Evolutionary conservation across 2,797 vertebrate genomes (phyloP).

Genomic region (Kryptopterus vitreolus): DNA sequence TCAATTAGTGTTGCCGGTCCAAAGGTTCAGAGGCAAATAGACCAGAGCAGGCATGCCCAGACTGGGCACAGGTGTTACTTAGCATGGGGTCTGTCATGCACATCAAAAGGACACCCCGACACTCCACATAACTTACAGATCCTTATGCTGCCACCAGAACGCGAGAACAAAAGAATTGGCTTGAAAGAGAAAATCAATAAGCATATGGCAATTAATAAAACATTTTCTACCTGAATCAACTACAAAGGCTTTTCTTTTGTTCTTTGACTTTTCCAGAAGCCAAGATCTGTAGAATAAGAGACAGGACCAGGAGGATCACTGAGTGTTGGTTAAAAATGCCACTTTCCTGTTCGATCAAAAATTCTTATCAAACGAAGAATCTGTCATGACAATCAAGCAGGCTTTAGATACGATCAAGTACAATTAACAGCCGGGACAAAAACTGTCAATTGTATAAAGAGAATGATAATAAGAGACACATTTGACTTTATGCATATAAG

Average conservation of each 20-base stretch:
- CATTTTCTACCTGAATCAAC: slow-evolving; percentile 87
- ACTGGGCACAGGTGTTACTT: slow-evolving; percentile 71
- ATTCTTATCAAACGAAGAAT: slow-evolving; percentile 41
- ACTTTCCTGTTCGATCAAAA: slow-evolving; percentile 48
- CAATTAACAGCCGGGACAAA: slow-evolving; percentile 24
- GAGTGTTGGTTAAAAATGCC: slow-evolving; percentile 48
- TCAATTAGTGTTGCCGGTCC: slow-evolving; percentile 58
- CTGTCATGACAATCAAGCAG: slow-evolving; percentile 26
- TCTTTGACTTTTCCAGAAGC: slow-evolving; percentile 52
- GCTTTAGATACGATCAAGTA: slow-evolving; percentile 20
- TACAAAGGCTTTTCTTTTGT: slow-evolving; percentile 82
- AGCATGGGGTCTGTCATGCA: slow-evolving; percentile 85
- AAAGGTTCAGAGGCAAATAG: slow-evolving; percentile 58
- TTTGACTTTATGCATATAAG: not conserved
- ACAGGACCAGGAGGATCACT: slow-evolving; percentile 48
- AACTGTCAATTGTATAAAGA: slow-evolving; percentile 2
- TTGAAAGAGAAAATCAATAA: slow-evolving; percentile 91
- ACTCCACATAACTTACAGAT: slow-evolving; percentile 91
- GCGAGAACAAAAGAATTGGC: slow-evolving; percentile 88
- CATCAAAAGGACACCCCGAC: slow-evolving; percentile 92
- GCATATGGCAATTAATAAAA: slow-evolving; percentile 93
- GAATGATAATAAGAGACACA: not conserved
- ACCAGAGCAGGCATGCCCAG: slow-evolving; percentile 51
- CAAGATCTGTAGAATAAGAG: slow-evolving; percentile 47
- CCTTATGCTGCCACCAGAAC: slow-evolving; percentile 91